Conservation (phyloP, 1,140 invertebrate species). For the Drosophila parabipectinata region DNA sequence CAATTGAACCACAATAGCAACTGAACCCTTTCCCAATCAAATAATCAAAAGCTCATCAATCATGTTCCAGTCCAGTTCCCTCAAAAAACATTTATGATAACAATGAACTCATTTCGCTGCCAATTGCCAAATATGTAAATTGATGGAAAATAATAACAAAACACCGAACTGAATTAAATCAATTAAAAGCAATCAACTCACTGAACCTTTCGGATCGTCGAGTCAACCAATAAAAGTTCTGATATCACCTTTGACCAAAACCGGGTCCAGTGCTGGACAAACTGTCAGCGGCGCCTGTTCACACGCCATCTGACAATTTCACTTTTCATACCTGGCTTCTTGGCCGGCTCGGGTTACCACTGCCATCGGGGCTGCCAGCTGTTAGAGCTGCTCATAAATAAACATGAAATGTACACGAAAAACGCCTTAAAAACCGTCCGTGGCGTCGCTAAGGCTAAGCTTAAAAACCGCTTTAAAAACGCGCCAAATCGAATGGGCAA, state of each 20-base stretch:
- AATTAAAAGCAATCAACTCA: constrained; percentile 63
- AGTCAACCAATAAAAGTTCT: constrained; percentile 39
- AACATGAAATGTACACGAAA: constrained; percentile 81
- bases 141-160: constrained; percentile 22
- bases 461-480: constrained; percentile 71
- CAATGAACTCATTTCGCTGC: constrained; percentile 18
- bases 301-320: constrained; percentile 75
- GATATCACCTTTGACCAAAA: constrained; percentile 38
- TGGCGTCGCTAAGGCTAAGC: constrained; percentile 44
- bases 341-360: constrained; percentile 58
- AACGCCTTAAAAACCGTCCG: constrained; percentile 61
- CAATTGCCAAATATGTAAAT: constrained; percentile 79
- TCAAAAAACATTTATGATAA: constrained; percentile 13
- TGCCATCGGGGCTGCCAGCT: constrained; percentile 54
- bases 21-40: constrained; percentile 2
- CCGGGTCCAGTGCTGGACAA: constrained; percentile 38
- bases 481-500: constrained; percentile 61
- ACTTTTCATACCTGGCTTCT: constrained; percentile 63
- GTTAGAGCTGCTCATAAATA: constrained; percentile 73
- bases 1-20: constrained; percentile 48
- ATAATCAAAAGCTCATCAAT: constrained; percentile 69
- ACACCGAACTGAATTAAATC: constrained; percentile 52
- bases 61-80: constrained; percentile 16
- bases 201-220: constrained; percentile 43
- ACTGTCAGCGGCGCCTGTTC: constrained; percentile 57